phyloP scores from a whole-genome alignment of 2,888 invertebrate species.

The Volucella zonaria region DNA sequence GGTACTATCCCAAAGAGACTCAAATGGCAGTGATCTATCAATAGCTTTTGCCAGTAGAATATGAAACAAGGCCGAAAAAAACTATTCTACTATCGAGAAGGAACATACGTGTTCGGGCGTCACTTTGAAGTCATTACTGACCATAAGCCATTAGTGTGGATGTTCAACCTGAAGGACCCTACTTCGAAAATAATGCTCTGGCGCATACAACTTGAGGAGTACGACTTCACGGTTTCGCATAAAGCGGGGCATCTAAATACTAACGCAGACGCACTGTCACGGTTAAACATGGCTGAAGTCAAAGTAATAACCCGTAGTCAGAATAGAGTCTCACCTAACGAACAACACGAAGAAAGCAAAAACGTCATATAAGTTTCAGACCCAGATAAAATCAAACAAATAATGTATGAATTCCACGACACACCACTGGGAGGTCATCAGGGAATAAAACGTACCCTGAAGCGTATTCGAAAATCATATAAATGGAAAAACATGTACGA shows the following conservation, averaged over 20 bases:
- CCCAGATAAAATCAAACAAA: no score
- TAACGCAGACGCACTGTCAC: no score
- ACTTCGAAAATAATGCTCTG: no score
- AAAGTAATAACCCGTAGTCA: no score
- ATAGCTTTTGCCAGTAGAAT: constrained; percentile 25
- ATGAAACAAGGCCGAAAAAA: constrained; percentile 74
- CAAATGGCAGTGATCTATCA: not conserved
- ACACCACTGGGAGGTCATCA: not conserved
- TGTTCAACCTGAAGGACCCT: no score
- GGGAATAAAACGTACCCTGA: not conserved
- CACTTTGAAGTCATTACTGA: constrained; percentile 76
- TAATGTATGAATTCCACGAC: not conserved
- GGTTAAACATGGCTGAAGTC: no score
- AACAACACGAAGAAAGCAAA: no score
- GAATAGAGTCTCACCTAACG: no score
- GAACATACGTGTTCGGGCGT: constrained; percentile 62
- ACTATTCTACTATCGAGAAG: constrained; percentile 75
- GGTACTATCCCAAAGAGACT: constrained; percentile 4
- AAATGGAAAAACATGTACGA: constrained; percentile 7
- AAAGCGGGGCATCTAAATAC: no score
- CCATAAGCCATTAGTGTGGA: constrained; percentile 72
- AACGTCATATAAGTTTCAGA: no score
- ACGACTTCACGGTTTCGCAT: no score
- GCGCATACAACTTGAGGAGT: no score
- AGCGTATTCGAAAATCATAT: not conserved